phyloP scores from a whole-genome alignment of 2,113 vertebrate genomes.

The Merops nubicus region DNA sequence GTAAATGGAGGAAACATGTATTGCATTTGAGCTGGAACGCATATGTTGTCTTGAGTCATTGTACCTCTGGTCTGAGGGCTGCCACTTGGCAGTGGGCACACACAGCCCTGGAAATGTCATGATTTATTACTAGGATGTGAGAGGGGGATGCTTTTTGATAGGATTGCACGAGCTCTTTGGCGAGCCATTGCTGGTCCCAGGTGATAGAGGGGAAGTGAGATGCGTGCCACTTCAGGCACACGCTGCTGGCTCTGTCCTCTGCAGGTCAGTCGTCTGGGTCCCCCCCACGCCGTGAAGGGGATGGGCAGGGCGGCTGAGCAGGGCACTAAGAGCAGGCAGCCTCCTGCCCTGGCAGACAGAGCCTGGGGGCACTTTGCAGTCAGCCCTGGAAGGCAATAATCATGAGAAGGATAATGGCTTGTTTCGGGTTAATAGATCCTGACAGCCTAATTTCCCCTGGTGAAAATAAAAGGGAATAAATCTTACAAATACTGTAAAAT shows the following conservation, averaged over 20 bases:
- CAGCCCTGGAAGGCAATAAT: background rate
- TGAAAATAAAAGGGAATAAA: conserved; percentile 72
- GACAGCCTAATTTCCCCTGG: conserved; percentile 72
- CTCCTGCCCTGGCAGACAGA: background rate
- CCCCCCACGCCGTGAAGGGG: background rate
- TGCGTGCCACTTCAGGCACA: fast-evolving
- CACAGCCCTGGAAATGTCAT: fast-evolving
- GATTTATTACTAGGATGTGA: fast-evolving
- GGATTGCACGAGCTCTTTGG: background rate
- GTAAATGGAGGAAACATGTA: background rate
- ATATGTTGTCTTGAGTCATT: fast-evolving
- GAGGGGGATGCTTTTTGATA: background rate
- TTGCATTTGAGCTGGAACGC: background rate
- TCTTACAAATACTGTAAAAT: conserved; percentile 74
- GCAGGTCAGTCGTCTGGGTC: background rate
- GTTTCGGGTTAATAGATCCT: conserved; percentile 67
- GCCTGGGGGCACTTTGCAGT: conserved; percentile 2
- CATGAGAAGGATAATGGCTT: conserved; percentile 68
- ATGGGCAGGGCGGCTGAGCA: background rate
- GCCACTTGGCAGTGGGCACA: background rate
- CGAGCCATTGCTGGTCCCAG: fast-evolving
- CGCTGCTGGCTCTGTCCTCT: background rate
- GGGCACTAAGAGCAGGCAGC: background rate
- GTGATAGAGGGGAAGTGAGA: background rate
- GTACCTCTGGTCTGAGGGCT: fast-evolving